Percentiles rank a stretch among this genome's conserved stretches.
These are phyloP conservation scores for Perizoma affinitatum DNA, from an alignment of 2,888 invertebrate genomes.

Conservation along the genomic window DNA sequence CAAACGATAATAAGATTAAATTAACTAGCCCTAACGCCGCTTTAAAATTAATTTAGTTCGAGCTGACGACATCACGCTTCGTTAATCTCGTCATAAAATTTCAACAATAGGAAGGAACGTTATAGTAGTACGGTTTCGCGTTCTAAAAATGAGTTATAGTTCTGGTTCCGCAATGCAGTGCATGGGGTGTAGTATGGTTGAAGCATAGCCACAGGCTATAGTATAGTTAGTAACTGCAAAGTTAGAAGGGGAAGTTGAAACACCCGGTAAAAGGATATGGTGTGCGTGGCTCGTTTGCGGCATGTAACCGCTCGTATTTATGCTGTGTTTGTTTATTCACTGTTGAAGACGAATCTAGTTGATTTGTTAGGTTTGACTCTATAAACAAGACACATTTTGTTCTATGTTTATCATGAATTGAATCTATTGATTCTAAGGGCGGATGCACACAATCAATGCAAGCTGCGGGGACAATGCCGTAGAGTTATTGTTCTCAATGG, in stretches of 20 bases:
- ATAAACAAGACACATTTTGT: conserved; percentile 27
- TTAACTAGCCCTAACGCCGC: conserved; percentile 35
- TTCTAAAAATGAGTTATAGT: conserved; percentile 79
- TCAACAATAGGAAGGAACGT: conserved; percentile 65
- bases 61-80: conserved; percentile 57
- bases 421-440: conserved; percentile 34
- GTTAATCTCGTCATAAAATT: conserved; percentile 71
- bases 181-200: conserved; percentile 65
- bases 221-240: conserved; percentile 26
- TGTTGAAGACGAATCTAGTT: conserved; percentile 23
- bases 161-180: conserved; percentile 80
- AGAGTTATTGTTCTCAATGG: conserved; percentile 32
- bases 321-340: conserved; percentile 37
- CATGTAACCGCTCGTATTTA: conserved; percentile 37
- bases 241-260: conserved; percentile 29
- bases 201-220: conserved; percentile 24
- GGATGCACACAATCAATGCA: conserved; percentile 37
- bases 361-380: conserved; percentile 20
- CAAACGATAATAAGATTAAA: conserved; percentile 35
- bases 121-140: conserved; percentile 69
- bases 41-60: conserved; percentile 42
- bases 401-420: conserved; percentile 26
- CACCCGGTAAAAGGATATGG: conserved; percentile 33
- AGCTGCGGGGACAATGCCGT: conserved; percentile 30
- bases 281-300: conserved; percentile 33